Base-by-base conservation (phyloP, 2,888 invertebrate species). In the Pollenia griseotomentosa region DNA sequence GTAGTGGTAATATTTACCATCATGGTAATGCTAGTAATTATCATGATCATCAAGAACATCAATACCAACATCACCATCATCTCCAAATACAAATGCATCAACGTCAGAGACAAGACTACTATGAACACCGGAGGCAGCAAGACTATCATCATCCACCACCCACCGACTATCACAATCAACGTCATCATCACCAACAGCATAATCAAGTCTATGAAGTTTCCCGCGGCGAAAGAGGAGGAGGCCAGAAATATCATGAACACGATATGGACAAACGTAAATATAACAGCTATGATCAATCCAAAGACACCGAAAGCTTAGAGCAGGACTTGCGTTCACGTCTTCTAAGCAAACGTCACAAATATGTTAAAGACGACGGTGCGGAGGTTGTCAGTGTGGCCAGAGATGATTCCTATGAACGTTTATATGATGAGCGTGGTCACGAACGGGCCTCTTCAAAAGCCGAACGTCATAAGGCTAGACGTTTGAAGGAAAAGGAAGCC, bases 301-400 rank as follows among this genome's bases (percentile, higher is more conserved):
- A 92, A 65, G 94, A 95, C 33, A 95, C 95, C 0, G 95, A 95
- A 90, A 94, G 95, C 89, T 95, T 96, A 82, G 94, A 97, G 85
- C 96, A 97, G 91, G 97, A 97, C 93, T 94, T 97, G 91, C 94
- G 97, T 89, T 96, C 96, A 89, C 95, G 97, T 90, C 94, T 96
- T 88, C 92, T 96, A 33, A 96, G 95, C 91, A 96, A 96, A 93
- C 94, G 95, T 89, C 96, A 95, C 93, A 95, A 94, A 90, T 96
- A 96, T 90, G 96, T 96, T 83, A 94, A 95, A 80, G 95, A 95
- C 7, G 92, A 90, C 75, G 75, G 75, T 14, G 51, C 68, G 51
- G 78, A 84, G 40, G 84, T 68, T 77, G 61, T 65, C 3, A 75
- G n/a, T 63, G 70, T 57, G 2, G 63, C 71, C 0, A 59, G 78